These are phyloP conservation scores for Distichodus sexfasciatus DNA, from an alignment of 2,797 vertebrate species.

Conservation along the genomic window DNA sequence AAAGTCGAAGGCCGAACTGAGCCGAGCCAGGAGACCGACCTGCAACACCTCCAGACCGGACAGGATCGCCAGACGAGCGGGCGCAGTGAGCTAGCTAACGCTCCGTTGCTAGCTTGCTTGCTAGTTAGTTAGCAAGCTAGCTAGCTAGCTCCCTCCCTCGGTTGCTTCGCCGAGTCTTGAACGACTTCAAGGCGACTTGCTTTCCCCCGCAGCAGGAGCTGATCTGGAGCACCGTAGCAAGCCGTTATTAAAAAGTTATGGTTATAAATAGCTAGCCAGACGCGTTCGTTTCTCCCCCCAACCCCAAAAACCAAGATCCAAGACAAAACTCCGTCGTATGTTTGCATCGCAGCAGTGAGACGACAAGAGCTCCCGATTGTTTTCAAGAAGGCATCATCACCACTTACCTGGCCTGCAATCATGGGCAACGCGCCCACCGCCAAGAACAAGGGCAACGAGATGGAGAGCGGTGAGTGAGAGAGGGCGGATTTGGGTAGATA, in stretches of 20 bases:
- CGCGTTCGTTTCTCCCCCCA: too few species aligned
- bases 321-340: too few species aligned
- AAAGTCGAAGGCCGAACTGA: conserved; percentile 65
- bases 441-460: conserved; percentile 89
- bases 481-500: too few species aligned
- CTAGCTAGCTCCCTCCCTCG: conserved; percentile 18
- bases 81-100: neutral
- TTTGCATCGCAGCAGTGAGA: too few species aligned
- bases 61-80: neutral
- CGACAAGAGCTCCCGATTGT: conserved; percentile 59
- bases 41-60: neutral
- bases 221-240: neutral
- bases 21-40: conserved; percentile 8
- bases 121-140: conserved; percentile 42
- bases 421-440: conserved; percentile 95
- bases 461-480: conserved; percentile 82
- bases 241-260: conserved; percentile 60
- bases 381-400: too few species aligned
- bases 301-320: too few species aligned
- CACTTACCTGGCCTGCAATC: conserved; percentile 72
- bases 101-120: conserved; percentile 53
- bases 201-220: neutral
- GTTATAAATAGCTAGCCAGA: conserved; percentile 55
- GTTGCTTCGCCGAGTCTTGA: neutral
- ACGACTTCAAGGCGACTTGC: neutral